Evolutionary conservation across 2,888 invertebrate genomes (phyloP), one percentile per base, ranked within the genome.

Genomic region (Peribatodes rhomboidaria): DNA sequence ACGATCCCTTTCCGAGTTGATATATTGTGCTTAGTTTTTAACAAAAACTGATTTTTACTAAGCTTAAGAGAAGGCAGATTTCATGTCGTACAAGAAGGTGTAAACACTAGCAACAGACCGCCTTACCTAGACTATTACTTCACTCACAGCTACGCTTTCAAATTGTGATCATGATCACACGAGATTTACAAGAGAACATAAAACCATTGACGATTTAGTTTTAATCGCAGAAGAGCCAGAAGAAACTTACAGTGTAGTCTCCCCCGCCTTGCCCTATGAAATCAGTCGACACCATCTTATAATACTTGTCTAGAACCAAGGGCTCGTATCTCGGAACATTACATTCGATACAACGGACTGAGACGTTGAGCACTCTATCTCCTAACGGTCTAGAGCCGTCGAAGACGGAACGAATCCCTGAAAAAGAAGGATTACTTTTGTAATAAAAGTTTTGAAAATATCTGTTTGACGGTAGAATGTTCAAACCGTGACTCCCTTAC

Each of bases 251-350:
- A 20, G 81, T 75, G 75, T 93, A 96, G 1, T 95, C 95, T 73
- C 96, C 96, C 0, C 97, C 97, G 2, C 96, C 97, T 39, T 80
- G 85, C 0, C 90, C 91, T 52, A 96, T 75, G 75, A 95, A 97
- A 53, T 94, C 90, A 0, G 93, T 87, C 0, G 95, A 74, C 0
- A 95, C 92, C 0, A 97, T 80, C 50, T 94, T 93, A 84, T 97
- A 97, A 66, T 88, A 90, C 65, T 92, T 85, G 1, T 94, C 87
- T 0, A 80, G 73, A 9, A 94, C 84, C 22, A 97, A 80, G 0
- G 94, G 89, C 68, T 94, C 94, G 78, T 95, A 97, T 47, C 72
- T 78, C 0, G 97, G 97, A 1, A 95, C 82, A 0, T 87, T 78
- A 78, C 97, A 97, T 18, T 94, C 87, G 50, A 94, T 92, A 75